Conservation (phyloP, 2,113 vertebrate species). For the Sus scrofa region T2T-Sscrofa CM000827.6:38633501-38634000, state of each 20-base stretch:
- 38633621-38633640: neutral
- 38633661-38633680: slow-evolving; percentile 39
- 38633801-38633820: neutral
- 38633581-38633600: neutral
- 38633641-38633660: neutral
- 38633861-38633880: neutral
- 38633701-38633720: neutral
- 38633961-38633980: neutral
- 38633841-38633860: neutral
- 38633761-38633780: neutral
- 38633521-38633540: neutral
- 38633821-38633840: neutral
- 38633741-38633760: neutral
- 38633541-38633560: neutral
- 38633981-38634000: neutral
- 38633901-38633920: neutral
- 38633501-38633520: too few relatives aligned
- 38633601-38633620: neutral
- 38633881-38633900: neutral
- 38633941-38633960: neutral
- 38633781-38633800: neutral
- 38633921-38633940: neutral
- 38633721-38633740: neutral
- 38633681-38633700: neutral
- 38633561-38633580: neutral